Evolutionary conservation across 2,888 invertebrate species (phyloP).

Genomic region (Phrixothrix hirtus): DNA sequence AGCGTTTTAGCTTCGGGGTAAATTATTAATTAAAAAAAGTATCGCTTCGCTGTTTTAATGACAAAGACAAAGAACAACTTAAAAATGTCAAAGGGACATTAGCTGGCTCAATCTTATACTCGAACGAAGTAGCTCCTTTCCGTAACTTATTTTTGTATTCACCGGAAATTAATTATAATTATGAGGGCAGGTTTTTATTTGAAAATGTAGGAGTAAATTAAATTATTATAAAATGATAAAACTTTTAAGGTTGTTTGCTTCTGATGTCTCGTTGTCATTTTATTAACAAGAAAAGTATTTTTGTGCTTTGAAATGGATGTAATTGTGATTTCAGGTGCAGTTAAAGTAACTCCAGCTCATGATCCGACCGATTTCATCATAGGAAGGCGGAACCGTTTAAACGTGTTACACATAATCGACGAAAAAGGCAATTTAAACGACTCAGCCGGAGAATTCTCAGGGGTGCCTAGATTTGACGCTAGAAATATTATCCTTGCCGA

Average conservation of each 20-base stretch:
- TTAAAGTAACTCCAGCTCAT: constrained; percentile 98
- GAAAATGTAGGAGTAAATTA: constrained; percentile 6
- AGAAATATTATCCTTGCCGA: constrained; percentile 79
- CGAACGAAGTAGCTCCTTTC: no score
- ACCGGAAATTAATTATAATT: constrained; percentile 10
- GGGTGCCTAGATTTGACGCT: constrained; percentile 90
- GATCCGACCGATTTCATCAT: constrained; percentile 97
- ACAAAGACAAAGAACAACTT: no score
- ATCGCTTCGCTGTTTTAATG: no score
- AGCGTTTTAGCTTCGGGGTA: no score
- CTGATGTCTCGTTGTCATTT: neutral
- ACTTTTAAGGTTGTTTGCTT: neutral
- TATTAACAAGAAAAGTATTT: neutral
- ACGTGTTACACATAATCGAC: constrained; percentile 86
- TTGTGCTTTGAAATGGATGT: neutral
- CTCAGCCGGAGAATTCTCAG: constrained; percentile 75
- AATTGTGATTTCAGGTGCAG: constrained; percentile 70
- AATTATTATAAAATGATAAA: constrained; percentile 11
- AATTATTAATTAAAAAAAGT: no score
- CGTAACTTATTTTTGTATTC: no score
- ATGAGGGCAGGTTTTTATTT: constrained; percentile 1
- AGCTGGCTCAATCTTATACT: no score
- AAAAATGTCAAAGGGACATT: no score
- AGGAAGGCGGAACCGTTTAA: constrained; percentile 84
- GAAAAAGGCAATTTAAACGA: constrained; percentile 86